phyloP scores from a whole-genome alignment of 1,140 invertebrate genomes.

The Chionoecetes opilio region DNA sequence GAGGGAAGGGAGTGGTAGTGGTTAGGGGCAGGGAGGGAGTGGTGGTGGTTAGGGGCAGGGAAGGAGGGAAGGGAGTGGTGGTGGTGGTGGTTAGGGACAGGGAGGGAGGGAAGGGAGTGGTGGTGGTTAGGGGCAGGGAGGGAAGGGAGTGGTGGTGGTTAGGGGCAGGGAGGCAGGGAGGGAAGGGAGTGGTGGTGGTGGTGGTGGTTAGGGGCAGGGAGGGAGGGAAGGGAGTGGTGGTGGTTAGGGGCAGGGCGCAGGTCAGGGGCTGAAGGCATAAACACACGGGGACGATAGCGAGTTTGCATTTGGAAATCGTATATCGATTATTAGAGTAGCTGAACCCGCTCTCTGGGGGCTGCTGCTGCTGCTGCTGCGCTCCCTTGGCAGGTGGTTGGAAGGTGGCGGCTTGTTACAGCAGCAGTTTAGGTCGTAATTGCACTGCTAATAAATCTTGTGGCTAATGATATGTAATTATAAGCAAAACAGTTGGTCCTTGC shows the following conservation, averaged over 20 bases:
- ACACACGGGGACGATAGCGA: not conserved
- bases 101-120: not conserved
- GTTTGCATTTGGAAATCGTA: not conserved
- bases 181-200: not conserved
- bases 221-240: not conserved
- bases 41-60: not conserved
- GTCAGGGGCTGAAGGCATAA: not conserved
- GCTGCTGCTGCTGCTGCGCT: too few species aligned
- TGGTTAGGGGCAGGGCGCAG: not conserved
- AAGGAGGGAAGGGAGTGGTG: not conserved
- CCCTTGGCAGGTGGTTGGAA: not conserved
- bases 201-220: not conserved
- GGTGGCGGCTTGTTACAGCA: not conserved
- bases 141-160: not conserved
- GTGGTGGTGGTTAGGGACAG: not conserved
- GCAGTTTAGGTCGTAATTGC: slow-evolving; percentile 6
- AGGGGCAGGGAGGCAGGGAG: not conserved
- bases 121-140: not conserved
- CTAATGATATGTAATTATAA: slow-evolving; percentile 20
- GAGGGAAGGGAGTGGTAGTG: not conserved
- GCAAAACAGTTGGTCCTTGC: slow-evolving; percentile 1
- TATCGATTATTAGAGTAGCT: not conserved
- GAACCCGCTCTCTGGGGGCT: not conserved
- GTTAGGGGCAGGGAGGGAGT: not conserved
- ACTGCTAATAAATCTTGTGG: slow-evolving; percentile 17